Conservation (phyloP, 2,113 vertebrate species). For the Nesogale talazaci region DNA sequence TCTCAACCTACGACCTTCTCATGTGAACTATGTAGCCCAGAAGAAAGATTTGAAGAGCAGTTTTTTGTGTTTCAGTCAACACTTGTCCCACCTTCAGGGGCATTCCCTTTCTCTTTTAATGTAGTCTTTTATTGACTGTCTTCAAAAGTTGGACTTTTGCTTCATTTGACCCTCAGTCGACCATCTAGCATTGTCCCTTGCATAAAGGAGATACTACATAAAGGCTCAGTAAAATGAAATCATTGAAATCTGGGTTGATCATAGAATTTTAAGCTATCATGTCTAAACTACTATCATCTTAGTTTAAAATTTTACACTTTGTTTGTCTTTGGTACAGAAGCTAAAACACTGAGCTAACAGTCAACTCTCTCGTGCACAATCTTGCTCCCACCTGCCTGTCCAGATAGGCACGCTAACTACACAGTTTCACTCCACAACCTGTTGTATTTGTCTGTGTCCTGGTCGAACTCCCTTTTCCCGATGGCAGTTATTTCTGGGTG, state of each 20-base stretch:
- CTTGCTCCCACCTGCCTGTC: neutral
- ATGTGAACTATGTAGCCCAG: neutral
- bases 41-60: neutral
- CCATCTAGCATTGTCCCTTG: neutral
- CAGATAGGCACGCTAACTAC: neutral
- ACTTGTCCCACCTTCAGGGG: neutral
- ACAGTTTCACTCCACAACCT: neutral
- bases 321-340: neutral
- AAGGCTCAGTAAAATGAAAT: neutral
- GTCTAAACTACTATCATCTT: neutral
- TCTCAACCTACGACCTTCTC: neutral
- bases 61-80: neutral
- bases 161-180: neutral
- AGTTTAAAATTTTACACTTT: neutral
- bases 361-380: neutral
- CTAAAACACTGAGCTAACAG: neutral
- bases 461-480: neutral
- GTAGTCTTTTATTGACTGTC: neutral
- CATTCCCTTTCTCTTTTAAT: neutral
- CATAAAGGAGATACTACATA: neutral
- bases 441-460: neutral
- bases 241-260: neutral
- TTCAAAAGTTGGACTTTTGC: neutral
- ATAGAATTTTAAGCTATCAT: neutral
- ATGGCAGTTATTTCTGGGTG: neutral